Conservation (phyloP, 1,140 invertebrate species). For the Limonius californicus region DNA sequence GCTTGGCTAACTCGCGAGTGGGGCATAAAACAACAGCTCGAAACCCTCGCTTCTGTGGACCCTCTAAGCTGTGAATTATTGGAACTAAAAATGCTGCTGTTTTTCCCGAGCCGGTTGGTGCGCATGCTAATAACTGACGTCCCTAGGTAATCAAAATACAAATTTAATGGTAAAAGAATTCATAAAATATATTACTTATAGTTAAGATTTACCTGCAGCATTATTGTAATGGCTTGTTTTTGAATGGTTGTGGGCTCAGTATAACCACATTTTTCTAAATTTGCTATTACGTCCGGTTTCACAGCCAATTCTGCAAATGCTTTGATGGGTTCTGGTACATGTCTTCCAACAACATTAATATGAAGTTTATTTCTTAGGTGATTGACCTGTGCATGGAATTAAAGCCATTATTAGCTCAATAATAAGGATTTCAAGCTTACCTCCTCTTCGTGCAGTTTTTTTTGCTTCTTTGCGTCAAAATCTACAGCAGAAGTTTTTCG, state of each 20-base stretch:
- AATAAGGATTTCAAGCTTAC: no score
- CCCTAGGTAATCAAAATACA: slow-evolving; percentile 50
- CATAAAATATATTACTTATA: slow-evolving; percentile 12
- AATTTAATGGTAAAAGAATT: no score
- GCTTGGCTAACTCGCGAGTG: slow-evolving; percentile 89
- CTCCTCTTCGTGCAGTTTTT: slow-evolving; percentile 45
- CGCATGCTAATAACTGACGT: slow-evolving; percentile 86
- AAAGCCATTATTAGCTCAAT: slow-evolving; percentile 24
- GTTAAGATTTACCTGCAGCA: slow-evolving; percentile 63
- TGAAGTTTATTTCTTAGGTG: slow-evolving; percentile 68
- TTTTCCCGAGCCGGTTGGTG: slow-evolving; percentile 89
- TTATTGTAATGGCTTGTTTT: slow-evolving; percentile 87
- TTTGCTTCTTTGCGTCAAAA: slow-evolving; percentile 47
- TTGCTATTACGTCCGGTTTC: slow-evolving; percentile 61
- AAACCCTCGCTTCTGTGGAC: slow-evolving; percentile 65
- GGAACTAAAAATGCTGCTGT: slow-evolving; percentile 84
- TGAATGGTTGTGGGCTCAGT: slow-evolving; percentile 86
- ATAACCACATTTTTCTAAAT: slow-evolving; percentile 73
- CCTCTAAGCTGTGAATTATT: slow-evolving; percentile 64
- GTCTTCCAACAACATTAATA: slow-evolving; percentile 73
- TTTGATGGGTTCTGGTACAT: slow-evolving; percentile 69
- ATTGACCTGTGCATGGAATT: slow-evolving; percentile 48
- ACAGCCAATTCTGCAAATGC: slow-evolving; percentile 71
- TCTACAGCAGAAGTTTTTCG: slow-evolving; percentile 41
- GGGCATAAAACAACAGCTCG: slow-evolving; percentile 86